phyloP scores from a whole-genome alignment of 2,888 invertebrate genomes.

The Podabrus alpinus region DNA sequence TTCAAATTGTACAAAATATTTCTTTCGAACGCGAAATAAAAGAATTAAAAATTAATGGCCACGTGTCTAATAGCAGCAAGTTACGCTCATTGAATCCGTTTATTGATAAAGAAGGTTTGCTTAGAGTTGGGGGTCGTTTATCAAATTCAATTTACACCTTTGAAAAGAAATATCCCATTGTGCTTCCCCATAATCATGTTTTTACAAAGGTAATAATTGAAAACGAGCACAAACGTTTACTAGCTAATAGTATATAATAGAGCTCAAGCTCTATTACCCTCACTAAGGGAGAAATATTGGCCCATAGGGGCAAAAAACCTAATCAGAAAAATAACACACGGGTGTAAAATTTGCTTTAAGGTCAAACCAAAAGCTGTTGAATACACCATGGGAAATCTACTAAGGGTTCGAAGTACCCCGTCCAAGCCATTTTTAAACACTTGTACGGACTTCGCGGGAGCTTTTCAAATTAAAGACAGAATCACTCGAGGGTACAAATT shows the following conservation, averaged over 20 bases:
- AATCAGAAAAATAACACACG: background rate
- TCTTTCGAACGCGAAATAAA: background rate
- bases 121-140: conserved; percentile 19
- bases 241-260: background rate
- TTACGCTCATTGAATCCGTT: conserved; percentile 16
- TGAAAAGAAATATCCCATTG: conserved; percentile 18
- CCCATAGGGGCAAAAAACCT: background rate
- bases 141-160: background rate
- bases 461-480: background rate
- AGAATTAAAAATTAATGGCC: background rate
- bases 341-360: background rate
- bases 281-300: background rate
- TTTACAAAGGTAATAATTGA: background rate
- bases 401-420: background rate
- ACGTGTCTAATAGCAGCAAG: background rate
- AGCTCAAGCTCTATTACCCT: background rate
- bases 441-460: background rate
- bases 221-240: background rate
- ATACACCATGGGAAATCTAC: background rate
- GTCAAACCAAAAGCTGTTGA: background rate
- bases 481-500: background rate
- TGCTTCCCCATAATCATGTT: conserved; percentile 4
- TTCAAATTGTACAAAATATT: background rate
- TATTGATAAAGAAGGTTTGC: conserved; percentile 7
- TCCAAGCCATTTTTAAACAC: background rate